Evolutionary conservation across 1,140 invertebrate genomes (phyloP), one percentile per base, ranked within the genome.

Genomic region (Leptopilina clavipes): DNA sequence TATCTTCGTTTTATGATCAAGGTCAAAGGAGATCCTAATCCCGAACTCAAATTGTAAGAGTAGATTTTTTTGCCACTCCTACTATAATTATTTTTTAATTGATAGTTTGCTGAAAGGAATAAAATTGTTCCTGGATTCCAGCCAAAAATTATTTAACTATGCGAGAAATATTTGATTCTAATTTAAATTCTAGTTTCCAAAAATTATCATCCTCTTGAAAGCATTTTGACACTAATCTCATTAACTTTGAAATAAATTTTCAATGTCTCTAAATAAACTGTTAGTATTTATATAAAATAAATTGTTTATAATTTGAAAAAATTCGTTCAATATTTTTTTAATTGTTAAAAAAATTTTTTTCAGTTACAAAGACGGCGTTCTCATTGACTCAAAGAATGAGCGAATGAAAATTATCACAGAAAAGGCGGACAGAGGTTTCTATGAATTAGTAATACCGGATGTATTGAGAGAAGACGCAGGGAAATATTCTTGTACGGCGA

Each of bases 1-100:
- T 96, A 95, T 81, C 92, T 97, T 22, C 93, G 96, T 40, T 98
- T 98, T 86, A 96, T 98, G 93, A 93, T 98, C 71, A 96, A 96
- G 89, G 95, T 97, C 10, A 94, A 94, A 80, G 97, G 96, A 31
- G 93, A 96, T 84, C 97, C 97, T 1, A 95, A 94, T 83, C 96
- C 97, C 11, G 93, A 93, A 17, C 92, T 98, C 2, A 94, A 93
- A 89, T 97, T 98, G 96, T 97, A 91, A 93, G 95, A 94, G 25
- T 2, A 31, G 81, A 10, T 80, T 71, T 52, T 31, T 31, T 31
- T 31, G 25, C 25, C 25, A n/a, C 25, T 31, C 25, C n/a, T n/a
- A n/a, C n/a, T n/a, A n/a, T n/a, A n/a, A 31, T 31, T 31, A 31
- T 31, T 31, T 31, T 31, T n/a, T n/a, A n/a, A n/a, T n/a, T n/a